These are phyloP conservation scores for Aythya baeri DNA, from an alignment of 2,113 vertebrate species.

Conservation along the genomic window DNA sequence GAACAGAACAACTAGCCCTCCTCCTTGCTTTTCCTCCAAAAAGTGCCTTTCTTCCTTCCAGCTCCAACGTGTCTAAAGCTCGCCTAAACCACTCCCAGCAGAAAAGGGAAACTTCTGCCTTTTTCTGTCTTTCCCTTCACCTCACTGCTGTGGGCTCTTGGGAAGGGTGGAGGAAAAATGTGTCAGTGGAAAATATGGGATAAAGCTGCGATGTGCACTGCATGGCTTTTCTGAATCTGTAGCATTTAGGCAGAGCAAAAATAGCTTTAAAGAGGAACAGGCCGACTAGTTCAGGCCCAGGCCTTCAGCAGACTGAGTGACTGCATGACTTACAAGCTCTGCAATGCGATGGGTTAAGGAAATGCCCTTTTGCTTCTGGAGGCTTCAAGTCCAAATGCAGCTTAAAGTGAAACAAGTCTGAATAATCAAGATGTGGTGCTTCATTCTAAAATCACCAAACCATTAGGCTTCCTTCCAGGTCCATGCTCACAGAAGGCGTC, in stretches of 20 bases:
- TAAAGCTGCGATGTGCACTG: neutral
- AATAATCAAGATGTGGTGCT: neutral
- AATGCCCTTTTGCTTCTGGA: neutral
- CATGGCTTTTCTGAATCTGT: neutral
- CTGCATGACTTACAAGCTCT: neutral
- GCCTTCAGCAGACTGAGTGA: neutral
- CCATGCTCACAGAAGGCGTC: neutral
- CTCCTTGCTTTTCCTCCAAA: neutral
- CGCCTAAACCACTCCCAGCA: neutral
- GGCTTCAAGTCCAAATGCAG: neutral
- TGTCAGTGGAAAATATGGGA: neutral
- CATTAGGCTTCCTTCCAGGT: neutral
- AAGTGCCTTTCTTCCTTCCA: neutral
- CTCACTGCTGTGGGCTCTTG: neutral
- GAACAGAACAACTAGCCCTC: neutral
- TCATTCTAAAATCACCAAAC: neutral
- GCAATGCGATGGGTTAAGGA: neutral
- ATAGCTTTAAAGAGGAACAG: neutral
- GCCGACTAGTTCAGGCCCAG: rapidly evolving
- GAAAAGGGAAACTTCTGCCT: neutral
- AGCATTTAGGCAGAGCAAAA: neutral
- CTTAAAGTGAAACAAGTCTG: neutral
- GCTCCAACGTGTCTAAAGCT: rapidly evolving
- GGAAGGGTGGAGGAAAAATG: neutral
- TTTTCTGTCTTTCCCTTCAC: neutral